Evolutionary conservation across 64 coral and sea anemone species (phyloP).

Genomic region (Actinia tenebrosa): DNA sequence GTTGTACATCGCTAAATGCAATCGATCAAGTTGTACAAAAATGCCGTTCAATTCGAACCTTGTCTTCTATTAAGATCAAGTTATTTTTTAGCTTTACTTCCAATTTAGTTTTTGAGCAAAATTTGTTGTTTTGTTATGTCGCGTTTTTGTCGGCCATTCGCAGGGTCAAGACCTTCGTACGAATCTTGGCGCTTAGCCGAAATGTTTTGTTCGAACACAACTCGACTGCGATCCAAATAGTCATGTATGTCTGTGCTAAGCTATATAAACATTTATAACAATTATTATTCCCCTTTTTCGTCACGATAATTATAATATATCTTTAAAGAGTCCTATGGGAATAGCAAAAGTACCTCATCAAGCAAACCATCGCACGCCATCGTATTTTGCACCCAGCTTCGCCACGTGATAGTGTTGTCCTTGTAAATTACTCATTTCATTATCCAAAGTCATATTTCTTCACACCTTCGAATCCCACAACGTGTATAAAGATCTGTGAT

Average conservation of each 20-base stretch:
- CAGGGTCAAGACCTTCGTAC: neutral
- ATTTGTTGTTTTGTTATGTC: neutral
- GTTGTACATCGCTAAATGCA: neutral
- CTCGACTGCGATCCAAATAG: neutral
- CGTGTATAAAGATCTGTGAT: neutral
- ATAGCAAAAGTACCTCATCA: neutral
- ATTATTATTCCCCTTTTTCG: neutral
- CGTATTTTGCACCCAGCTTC: neutral
- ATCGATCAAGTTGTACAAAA: neutral
- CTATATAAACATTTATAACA: neutral
- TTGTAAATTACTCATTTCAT: constrained; percentile 7
- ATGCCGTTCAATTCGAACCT: neutral
- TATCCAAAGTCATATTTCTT: constrained; percentile 17
- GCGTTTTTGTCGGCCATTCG: neutral
- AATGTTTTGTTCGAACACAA: neutral
- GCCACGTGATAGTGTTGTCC: constrained; percentile 10
- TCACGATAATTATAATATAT: neutral
- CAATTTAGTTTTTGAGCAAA: neutral
- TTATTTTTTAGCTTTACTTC: neutral
- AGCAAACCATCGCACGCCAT: neutral
- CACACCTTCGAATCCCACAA: constrained; percentile 1
- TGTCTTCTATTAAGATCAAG: neutral
- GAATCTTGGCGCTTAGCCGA: neutral
- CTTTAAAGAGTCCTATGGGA: neutral
- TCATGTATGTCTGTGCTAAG: neutral